A percentile compares a stretch with the other conserved stretches of the same genome.
phyloP scores from a whole-genome alignment of 2,888 invertebrate genomes.

The Melipona bicolor region DNA sequence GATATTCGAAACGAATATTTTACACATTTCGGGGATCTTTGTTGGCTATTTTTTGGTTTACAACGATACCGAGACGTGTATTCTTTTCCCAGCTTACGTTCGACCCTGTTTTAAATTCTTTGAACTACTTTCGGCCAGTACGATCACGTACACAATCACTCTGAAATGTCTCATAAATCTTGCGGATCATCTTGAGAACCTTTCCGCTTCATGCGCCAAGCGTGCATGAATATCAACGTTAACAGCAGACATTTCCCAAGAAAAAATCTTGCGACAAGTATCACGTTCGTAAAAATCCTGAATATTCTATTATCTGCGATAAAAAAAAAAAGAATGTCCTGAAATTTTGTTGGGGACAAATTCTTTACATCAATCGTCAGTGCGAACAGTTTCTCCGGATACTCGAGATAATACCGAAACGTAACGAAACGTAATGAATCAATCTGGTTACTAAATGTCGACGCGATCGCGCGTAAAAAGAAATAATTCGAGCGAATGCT shows the following conservation, averaged over 20 bases:
- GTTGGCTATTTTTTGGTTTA: background rate
- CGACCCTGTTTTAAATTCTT: background rate
- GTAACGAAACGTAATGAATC: background rate
- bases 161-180: conserved; percentile 1
- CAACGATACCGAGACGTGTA: background rate
- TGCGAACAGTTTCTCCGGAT: background rate
- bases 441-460: background rate
- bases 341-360: background rate
- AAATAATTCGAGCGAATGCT: background rate
- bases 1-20: background rate
- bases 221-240: background rate
- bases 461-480: background rate
- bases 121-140: background rate
- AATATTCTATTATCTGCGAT: too few species aligned
- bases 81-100: background rate
- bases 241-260: background rate
- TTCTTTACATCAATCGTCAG: background rate
- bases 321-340: too few species aligned
- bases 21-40: background rate
- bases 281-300: too few species aligned
- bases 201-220: background rate
- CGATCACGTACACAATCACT: conserved; percentile 2
- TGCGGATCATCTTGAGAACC: background rate
- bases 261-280: background rate
- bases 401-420: background rate